Conservation (phyloP, 2,113 vertebrate genomes). For the Chaetura pelagica region DNA sequence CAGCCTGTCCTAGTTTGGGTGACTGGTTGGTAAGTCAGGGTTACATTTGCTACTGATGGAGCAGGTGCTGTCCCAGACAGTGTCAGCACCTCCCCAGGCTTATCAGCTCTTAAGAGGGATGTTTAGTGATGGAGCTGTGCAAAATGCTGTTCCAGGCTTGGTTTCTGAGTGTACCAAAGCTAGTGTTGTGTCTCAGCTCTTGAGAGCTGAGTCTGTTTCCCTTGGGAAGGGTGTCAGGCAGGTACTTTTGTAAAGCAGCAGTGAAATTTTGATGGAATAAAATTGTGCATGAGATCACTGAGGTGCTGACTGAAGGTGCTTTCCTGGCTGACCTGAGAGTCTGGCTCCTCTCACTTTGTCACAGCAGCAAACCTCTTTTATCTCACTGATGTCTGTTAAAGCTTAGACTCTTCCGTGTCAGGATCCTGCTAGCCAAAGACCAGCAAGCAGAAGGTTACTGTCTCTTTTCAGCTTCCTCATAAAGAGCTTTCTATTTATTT, state of each 20-base stretch:
- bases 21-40: neutral
- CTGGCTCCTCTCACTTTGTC: neutral
- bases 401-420: neutral
- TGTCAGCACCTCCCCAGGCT: neutral
- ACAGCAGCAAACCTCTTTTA: neutral
- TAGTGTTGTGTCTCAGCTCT: fast-evolving
- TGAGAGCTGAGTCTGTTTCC: neutral
- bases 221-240: neutral
- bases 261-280: neutral
- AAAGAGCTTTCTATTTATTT: neutral
- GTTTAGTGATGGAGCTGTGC: neutral
- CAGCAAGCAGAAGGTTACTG: neutral
- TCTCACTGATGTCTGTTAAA: neutral
- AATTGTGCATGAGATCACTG: fast-evolving
- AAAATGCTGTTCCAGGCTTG: neutral
- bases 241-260: neutral
- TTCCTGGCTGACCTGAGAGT: neutral
- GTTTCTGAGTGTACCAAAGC: neutral
- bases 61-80: neutral
- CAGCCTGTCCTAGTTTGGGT: neutral
- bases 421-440: neutral
- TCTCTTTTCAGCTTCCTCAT: neutral
- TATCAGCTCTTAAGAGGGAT: neutral
- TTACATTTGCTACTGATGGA: neutral
- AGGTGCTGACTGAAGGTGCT: neutral